Conservation (phyloP, 2,888 invertebrate species). For the Hylaea fasciaria region DNA sequence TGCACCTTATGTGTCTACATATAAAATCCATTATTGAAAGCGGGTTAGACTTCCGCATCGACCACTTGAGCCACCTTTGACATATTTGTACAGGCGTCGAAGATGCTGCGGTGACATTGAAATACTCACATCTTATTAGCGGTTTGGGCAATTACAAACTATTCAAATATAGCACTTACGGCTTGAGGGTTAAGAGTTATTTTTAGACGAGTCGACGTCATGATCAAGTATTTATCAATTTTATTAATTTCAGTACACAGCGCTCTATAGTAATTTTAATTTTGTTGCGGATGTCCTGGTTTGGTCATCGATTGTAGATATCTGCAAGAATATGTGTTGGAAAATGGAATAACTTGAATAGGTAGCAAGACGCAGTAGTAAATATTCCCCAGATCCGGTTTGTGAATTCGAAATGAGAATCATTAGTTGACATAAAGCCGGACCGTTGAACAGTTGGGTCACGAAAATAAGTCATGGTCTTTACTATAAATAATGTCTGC, state of each 20-base stretch:
- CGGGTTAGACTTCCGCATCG: conserved; percentile 44
- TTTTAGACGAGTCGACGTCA: conserved; percentile 3
- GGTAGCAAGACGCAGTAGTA: background rate
- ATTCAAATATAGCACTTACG: conserved; percentile 23
- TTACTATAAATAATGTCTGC: no score
- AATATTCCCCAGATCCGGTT: conserved; percentile 4
- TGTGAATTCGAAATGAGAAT: background rate
- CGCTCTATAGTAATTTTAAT: conserved; percentile 26
- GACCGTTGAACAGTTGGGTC: background rate
- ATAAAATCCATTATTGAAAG: conserved; percentile 41
- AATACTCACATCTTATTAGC: conserved; percentile 33
- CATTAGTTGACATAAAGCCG: background rate
- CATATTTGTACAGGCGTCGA: conserved; percentile 49
- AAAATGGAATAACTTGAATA: conserved; percentile 6
- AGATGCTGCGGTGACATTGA: conserved; percentile 54
- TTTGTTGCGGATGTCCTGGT: conserved; percentile 36
- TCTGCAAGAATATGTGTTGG: background rate
- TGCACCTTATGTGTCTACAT: background rate
- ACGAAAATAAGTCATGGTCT: background rate
- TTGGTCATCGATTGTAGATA: conserved; percentile 22
- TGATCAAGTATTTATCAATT: conserved; percentile 33
- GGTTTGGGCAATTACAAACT: background rate
- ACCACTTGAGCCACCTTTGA: conserved; percentile 51
- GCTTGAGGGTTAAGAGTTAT: conserved; percentile 4
- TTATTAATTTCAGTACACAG: conserved; percentile 27